Evolutionary conservation across 1,140 invertebrate genomes (phyloP), one percentile per base, ranked within the genome.

Genomic region (Cardiocondyla obscurior): DNA sequence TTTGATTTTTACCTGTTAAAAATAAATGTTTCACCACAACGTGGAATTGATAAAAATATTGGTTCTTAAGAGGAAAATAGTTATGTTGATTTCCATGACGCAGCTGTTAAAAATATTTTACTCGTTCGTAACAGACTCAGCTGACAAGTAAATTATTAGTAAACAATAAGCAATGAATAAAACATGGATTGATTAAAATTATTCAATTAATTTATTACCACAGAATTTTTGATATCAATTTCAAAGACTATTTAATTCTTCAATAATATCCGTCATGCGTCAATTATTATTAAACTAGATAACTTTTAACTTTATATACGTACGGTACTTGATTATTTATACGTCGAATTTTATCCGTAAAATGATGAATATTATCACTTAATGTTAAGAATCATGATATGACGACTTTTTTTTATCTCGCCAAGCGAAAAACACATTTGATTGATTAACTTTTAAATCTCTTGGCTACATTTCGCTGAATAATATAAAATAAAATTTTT

Each of bases 11-110:
- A 60, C 64, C 33, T 60, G 12, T 49, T 62, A 7, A 64, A 62
- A 76, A 46, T 64, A 33, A 74, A 74, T 74, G 14, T 62, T 49
- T 64, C 7, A 12, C n/a, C 64, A 22, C 28, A 33, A 60, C 7
- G 7, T 7, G 19, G 4, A n/a, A 39, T 42, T 46, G 42, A 73
- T 58, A 62, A 74, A 74, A 36, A 44, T 12, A 64, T 62, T 30
- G 42, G 6, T 28, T 44, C 30, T 51, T 12, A 36, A 33, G 28
- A 30, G 39, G 49, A 8, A 44, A 62, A 22, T 64, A 30, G 7
- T 28, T 5, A 28, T 36, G 8, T 19, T 62, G 39, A 49, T 22
- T 49, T 22, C 19, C 8, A 36, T 49, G 6, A 39, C 28, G 55
- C 16, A n/a, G 28, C 12, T 64, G 8, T 58, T 74, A 22, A 58